Conservation (phyloP, 2,113 vertebrate species). For the Tautogolabrus adspersus region DNA sequence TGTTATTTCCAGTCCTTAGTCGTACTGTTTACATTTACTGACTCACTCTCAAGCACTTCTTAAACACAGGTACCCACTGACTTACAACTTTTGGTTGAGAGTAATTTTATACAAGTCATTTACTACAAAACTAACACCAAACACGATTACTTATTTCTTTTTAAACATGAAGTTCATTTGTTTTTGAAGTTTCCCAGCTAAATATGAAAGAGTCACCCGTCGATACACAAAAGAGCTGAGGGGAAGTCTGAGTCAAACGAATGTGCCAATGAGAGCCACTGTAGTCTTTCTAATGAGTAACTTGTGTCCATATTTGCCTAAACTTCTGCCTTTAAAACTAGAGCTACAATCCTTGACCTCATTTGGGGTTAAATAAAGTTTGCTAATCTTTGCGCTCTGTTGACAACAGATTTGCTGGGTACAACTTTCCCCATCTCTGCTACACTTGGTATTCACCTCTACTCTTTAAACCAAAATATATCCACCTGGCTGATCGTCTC, state of each 20-base stretch:
- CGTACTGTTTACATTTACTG: neutral
- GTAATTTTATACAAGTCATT: neutral
- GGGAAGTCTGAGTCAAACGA: conserved; percentile 28
- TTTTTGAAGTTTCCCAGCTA: neutral
- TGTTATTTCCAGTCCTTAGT: neutral
- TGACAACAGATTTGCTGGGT: conserved; percentile 77
- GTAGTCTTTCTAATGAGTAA: conserved; percentile 83
- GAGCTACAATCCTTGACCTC: conserved; percentile 83
- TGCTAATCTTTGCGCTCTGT: conserved; percentile 75
- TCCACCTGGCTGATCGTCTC: neutral
- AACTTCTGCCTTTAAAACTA: conserved; percentile 78
- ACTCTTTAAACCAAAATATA: conserved; percentile 49
- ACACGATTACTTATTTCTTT: too few species aligned
- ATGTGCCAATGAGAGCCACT: conserved; percentile 45
- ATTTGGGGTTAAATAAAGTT: conserved; percentile 85
- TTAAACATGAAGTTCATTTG: too few species aligned
- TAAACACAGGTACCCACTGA: neutral
- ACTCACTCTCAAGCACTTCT: neutral
- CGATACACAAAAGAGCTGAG: neutral
- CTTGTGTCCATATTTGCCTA: conserved; percentile 84
- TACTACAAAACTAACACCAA: neutral
- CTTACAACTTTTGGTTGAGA: neutral
- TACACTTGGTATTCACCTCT: conserved; percentile 18
- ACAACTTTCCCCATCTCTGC: conserved; percentile 75
- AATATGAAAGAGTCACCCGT: conserved; percentile 7